phyloP scores from a whole-genome alignment of 2,797 vertebrate genomes.

The Smutsia gigantea region DNA sequence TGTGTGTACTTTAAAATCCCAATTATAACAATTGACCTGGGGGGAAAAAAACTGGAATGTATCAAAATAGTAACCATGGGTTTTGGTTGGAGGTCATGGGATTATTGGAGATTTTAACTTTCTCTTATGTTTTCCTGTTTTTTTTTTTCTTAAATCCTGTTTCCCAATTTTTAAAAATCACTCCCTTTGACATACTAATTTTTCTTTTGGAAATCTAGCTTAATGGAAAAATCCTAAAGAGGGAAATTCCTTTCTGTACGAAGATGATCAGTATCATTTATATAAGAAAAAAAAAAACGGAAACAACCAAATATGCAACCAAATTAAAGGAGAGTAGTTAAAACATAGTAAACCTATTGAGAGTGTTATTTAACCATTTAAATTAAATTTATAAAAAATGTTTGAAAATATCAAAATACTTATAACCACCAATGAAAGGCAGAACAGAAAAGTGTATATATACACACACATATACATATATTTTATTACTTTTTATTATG shows the following conservation, averaged over 20 bases:
- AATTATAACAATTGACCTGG: background rate
- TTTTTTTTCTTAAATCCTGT: background rate
- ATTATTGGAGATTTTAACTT: conserved; percentile 31
- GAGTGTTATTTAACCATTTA: background rate
- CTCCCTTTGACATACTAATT: background rate
- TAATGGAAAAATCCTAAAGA: conserved; percentile 8
- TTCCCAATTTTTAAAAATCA: background rate
- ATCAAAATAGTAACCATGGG: conserved; percentile 19
- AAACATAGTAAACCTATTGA: conserved; percentile 21
- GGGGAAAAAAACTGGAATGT: background rate
- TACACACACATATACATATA: no score
- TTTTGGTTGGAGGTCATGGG: background rate
- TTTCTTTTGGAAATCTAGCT: conserved; percentile 32
- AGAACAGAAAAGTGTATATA: background rate
- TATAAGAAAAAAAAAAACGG: background rate
- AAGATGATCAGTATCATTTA: background rate
- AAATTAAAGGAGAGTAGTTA: conserved; percentile 39
- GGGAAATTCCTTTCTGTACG: background rate
- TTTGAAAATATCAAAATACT: conserved; percentile 17
- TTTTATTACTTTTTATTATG: no score
- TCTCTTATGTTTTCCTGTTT: background rate
- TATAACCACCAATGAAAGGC: background rate
- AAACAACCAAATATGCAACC: background rate
- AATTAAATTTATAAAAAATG: background rate
- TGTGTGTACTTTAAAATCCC: background rate